phyloP scores from a whole-genome alignment of 2,797 vertebrate species.

The Danio tinwini region DNA sequence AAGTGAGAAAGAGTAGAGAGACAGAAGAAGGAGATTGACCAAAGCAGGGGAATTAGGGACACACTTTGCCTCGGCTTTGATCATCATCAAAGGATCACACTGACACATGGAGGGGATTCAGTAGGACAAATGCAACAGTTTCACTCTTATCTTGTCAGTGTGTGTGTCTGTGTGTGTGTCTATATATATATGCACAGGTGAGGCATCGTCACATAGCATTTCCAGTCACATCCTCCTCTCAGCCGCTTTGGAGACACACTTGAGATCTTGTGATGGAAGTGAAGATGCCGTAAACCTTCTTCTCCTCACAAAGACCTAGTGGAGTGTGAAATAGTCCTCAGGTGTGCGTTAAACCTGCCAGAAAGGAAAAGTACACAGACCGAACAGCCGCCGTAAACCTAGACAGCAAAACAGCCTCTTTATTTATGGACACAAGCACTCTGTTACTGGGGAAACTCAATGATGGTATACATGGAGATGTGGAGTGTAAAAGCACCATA shows the following conservation, averaged over 20 bases:
- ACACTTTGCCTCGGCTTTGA: slow-evolving; percentile 57
- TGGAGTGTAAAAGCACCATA: slow-evolving; percentile 29
- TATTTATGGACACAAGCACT: slow-evolving; percentile 44
- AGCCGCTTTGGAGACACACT: slow-evolving; percentile 24
- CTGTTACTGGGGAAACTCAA: slow-evolving; percentile 36
- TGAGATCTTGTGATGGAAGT: slow-evolving; percentile 6
- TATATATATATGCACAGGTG: slow-evolving; percentile 4
- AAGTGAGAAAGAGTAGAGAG: slow-evolving; percentile 1
- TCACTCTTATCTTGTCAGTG: slow-evolving; percentile 39
- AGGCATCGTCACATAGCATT: neutral
- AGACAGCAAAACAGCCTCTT: slow-evolving; percentile 30
- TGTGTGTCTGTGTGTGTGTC: slow-evolving; percentile 26
- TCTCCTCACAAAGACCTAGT: slow-evolving; percentile 16
- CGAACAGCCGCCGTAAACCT: slow-evolving; percentile 16
- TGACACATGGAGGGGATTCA: slow-evolving; percentile 35
- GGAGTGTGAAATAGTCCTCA: slow-evolving; percentile 58
- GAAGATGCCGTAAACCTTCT: slow-evolving; percentile 37
- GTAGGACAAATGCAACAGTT: slow-evolving; percentile 53
- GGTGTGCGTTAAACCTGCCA: slow-evolving; percentile 40
- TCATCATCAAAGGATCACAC: slow-evolving; percentile 61
- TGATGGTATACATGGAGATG: neutral
- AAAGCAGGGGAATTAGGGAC: slow-evolving; percentile 32
- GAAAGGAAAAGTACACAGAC: slow-evolving; percentile 34
- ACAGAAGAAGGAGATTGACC: slow-evolving; percentile 9
- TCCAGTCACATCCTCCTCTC: slow-evolving; percentile 15